These are phyloP conservation scores for Noctua janthina DNA, from an alignment of 2,888 invertebrate genomes.

Conservation along the genomic window DNA sequence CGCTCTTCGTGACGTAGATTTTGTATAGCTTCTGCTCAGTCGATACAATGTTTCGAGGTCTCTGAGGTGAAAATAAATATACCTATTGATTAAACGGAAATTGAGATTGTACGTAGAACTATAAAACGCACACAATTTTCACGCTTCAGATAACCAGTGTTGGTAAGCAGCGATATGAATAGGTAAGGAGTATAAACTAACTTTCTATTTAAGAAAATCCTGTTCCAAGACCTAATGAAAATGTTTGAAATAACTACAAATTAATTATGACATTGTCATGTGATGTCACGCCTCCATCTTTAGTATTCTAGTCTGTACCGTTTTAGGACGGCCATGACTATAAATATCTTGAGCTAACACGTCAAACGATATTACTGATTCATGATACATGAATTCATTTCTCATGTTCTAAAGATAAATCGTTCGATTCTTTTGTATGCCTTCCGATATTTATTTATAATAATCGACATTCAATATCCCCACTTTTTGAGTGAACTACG, in stretches of 20 bases:
- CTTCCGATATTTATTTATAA: slow-evolving; percentile 30
- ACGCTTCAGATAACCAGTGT: background rate
- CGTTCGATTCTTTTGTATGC: background rate
- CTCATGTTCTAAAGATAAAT: slow-evolving; percentile 13
- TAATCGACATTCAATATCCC: slow-evolving; percentile 45
- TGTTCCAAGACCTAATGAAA: background rate
- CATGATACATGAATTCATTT: background rate
- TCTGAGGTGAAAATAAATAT: background rate
- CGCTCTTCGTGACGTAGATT: background rate
- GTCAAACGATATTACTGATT: slow-evolving; percentile 3
- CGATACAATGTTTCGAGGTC: background rate
- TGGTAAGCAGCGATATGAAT: background rate
- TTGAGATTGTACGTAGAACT: background rate
- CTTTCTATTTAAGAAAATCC: slow-evolving; percentile 18
- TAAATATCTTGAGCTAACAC: slow-evolving; percentile 12
- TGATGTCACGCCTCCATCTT: slow-evolving; percentile 48
- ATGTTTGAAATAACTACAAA: slow-evolving; percentile 28
- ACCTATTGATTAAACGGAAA: background rate
- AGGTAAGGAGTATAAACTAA: background rate
- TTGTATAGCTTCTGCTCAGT: background rate
- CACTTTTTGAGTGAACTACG: slow-evolving; percentile 49
- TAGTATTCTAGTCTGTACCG: slow-evolving; percentile 34
- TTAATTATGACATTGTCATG: slow-evolving; percentile 37
- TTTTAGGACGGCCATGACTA: slow-evolving; percentile 19
- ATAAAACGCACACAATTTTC: background rate